Evolutionary conservation across 2,888 invertebrate genomes (phyloP), one percentile per base, ranked within the genome.

Genomic region (Dimorphilus gyrociliatus): DNA sequence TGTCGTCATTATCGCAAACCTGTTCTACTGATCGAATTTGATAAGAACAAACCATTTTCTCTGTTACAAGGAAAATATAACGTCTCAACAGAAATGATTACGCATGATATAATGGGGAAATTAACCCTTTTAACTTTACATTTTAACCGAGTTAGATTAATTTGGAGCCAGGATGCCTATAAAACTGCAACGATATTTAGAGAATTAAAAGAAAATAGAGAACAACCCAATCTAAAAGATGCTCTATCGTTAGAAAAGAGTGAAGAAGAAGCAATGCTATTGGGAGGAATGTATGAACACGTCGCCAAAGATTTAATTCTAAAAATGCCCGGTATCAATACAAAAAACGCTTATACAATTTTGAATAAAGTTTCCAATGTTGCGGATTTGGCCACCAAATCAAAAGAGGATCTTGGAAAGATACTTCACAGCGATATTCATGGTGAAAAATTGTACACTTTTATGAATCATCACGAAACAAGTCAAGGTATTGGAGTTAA

Each of bases 111-210:
- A 24, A 77, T 80, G 48, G 76, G 82, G 41, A 84, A 84, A 57
- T 65, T 97, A 31, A 78, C 88, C 44, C 67, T 94, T 19, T 69
- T 97, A n/a, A 90, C 94, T 0, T 67, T 94, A 44, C 84, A 90
- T 58, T 92, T 94, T 64, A 92, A 94, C 1, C 74, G 78, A 48
- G 66, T 97, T 38, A 77, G 84, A 44, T 67, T 94, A 6, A 78
- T 94, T 19, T 94, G 94, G 94, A 90, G 90, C 8, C 85, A 86
- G 2, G 85, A 81, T 58, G 90, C 94, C 0, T 81, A 85, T 59
- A 88, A 88, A 23, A 85, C 88, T 0, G 86, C 90, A 0, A 88
- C 94, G 63, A 67, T 94, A 27, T 92, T 94, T 63, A 81, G 86
- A 54, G 86, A 92, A 62, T 67, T 92, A 1, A 94, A 92, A 69